These are phyloP conservation scores for Ceriagrion tenellum DNA, from an alignment of 2,888 invertebrate genomes.

Conservation along the genomic window DNA sequence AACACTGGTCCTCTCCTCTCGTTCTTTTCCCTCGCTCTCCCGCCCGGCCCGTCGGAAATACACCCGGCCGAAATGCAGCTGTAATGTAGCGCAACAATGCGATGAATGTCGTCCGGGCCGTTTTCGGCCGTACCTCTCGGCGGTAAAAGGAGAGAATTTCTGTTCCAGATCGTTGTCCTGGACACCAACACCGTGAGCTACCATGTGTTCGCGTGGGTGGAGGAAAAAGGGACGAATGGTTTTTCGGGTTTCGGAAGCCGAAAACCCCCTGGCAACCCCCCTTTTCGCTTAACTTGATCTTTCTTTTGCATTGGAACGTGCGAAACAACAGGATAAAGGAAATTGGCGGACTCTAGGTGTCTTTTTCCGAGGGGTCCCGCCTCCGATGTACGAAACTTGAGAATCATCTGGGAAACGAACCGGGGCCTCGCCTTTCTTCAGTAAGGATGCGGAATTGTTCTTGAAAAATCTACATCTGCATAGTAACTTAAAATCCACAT, in stretches of 20 bases:
- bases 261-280: not conserved
- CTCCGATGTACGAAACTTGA: too few species aligned
- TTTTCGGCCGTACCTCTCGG: not conserved
- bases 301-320: not conserved
- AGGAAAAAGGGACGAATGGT: not conserved
- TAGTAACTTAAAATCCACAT: too few species aligned
- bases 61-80: not conserved
- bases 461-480: too few species aligned
- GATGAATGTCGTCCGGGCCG: conserved; percentile 13
- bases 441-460: too few species aligned
- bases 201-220: not conserved
- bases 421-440: too few species aligned
- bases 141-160: not conserved
- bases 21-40: not conserved
- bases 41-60: not conserved
- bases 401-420: too few species aligned
- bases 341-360: not conserved
- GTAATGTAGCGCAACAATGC: conserved; percentile 19
- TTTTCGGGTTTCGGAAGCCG: not conserved
- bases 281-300: not conserved
- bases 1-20: not conserved
- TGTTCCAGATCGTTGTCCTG: not conserved
- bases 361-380: too few species aligned
- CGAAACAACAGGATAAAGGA: not conserved
- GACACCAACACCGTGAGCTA: too few species aligned